These are phyloP conservation scores for Zingel zingel DNA, from an alignment of 2,113 vertebrate species.

Conservation along the genomic window DNA sequence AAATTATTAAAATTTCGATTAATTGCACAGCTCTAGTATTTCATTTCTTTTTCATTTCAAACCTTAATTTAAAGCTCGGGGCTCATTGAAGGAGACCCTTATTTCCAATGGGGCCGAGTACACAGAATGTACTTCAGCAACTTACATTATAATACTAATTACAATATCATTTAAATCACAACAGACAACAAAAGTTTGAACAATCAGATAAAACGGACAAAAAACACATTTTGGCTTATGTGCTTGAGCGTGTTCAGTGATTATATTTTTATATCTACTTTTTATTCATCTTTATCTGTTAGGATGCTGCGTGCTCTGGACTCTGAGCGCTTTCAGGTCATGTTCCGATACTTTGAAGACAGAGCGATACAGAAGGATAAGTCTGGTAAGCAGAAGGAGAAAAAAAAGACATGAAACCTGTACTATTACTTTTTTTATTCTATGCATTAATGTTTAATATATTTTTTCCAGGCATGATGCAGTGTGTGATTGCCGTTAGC, in stretches of 20 bases:
- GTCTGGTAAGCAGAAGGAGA: constrained; percentile 86
- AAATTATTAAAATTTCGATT: too few species aligned
- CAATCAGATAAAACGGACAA: too few species aligned
- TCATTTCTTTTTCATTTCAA: too few species aligned
- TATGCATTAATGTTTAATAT: background rate
- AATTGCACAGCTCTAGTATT: too few species aligned
- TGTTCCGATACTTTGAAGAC: constrained; percentile 99
- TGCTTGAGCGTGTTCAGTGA: background rate
- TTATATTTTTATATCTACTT: background rate
- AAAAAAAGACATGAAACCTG: too few species aligned
- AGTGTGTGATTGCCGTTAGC: constrained; percentile 96
- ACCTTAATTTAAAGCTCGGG: too few species aligned
- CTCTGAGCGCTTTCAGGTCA: constrained; percentile 97
- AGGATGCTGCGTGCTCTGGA: constrained; percentile 94
- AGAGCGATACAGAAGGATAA: constrained; percentile 99
- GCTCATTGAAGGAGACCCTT: too few species aligned
- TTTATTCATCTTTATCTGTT: background rate
- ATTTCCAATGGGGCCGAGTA: too few species aligned
- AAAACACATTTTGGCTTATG: background rate
- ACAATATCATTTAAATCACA: too few species aligned
- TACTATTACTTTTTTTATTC: background rate
- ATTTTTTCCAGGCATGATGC: constrained; percentile 93
- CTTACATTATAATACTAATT: too few species aligned
- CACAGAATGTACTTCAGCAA: too few species aligned
- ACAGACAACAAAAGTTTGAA: too few species aligned